Conservation (phyloP, 2,888 invertebrate genomes). For the Onthophagus sagittarius region DNA sequence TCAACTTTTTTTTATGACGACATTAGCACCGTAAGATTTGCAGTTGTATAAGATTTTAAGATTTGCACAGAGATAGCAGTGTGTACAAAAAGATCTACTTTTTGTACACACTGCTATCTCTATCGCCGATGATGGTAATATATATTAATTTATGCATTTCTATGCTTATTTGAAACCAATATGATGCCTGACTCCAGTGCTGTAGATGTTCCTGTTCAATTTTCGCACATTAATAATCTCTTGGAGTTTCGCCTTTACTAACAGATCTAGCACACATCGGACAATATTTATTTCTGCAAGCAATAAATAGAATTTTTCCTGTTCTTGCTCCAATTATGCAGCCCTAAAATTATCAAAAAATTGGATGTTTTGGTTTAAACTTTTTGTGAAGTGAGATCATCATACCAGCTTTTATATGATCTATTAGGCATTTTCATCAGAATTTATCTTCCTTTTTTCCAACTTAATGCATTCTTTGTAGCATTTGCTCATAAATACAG, state of each 20-base stretch:
- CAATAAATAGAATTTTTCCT: slow-evolving; percentile 15
- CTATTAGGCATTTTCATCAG: neutral
- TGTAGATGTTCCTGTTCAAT: slow-evolving; percentile 16
- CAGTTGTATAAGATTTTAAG: too few species aligned
- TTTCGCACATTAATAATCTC: slow-evolving; percentile 17
- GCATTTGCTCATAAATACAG: neutral
- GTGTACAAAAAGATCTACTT: too few species aligned
- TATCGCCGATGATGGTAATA: slow-evolving; percentile 25
- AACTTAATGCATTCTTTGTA: neutral
- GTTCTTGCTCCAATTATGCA: slow-evolving; percentile 18
- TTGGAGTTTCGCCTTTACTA: neutral
- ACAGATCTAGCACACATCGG: neutral
- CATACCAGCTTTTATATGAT: too few species aligned
- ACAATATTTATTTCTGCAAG: slow-evolving; percentile 17
- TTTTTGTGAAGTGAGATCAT: neutral
- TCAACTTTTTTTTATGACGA: slow-evolving; percentile 21
- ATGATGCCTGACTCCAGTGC: neutral
- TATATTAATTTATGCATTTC: slow-evolving; percentile 25
- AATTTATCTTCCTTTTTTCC: neutral
- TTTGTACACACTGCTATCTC: too few species aligned
- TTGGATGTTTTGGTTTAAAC: too few species aligned
- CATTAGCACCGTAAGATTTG: neutral
- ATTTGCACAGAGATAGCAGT: too few species aligned
- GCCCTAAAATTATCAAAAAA: neutral
- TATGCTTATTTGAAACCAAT: slow-evolving; percentile 23